A percentile compares a stretch with the other conserved stretches of the same genome.
These are phyloP conservation scores for Melanerpes formicivorus DNA, from an alignment of 2,113 vertebrate species.

Conservation along the genomic window DNA sequence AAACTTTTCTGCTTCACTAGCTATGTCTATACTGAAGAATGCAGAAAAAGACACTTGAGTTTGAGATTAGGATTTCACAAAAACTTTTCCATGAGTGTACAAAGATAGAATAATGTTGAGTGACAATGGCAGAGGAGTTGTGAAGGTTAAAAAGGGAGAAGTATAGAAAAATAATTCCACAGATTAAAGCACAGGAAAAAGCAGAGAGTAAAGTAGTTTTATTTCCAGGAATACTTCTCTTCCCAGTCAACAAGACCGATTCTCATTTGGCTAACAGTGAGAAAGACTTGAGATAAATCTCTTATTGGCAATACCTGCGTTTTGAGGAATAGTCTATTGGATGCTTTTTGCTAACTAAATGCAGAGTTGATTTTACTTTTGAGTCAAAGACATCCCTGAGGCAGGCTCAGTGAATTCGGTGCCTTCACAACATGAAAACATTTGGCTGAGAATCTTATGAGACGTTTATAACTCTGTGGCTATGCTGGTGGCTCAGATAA, in stretches of 20 bases:
- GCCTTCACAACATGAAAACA: background rate
- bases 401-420: background rate
- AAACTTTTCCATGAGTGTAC: background rate
- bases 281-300: background rate
- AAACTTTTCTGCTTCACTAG: conserved; percentile 20
- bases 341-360: background rate
- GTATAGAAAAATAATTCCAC: conserved; percentile 11
- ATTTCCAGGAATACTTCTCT: background rate
- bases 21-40: background rate
- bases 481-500: background rate
- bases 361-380: background rate
- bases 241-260: background rate
- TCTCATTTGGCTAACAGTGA: background rate
- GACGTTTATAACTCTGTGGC: background rate
- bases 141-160: background rate
- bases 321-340: background rate
- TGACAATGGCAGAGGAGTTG: background rate
- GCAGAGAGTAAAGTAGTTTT: background rate
- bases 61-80: background rate
- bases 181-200: conserved; percentile 5
- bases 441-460: background rate
- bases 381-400: background rate
- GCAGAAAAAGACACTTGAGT: background rate
- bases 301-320: background rate
- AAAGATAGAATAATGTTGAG: background rate